phyloP scores from a whole-genome alignment of 2,113 vertebrate genomes.

The Thalassarche chlororhynchos region DNA sequence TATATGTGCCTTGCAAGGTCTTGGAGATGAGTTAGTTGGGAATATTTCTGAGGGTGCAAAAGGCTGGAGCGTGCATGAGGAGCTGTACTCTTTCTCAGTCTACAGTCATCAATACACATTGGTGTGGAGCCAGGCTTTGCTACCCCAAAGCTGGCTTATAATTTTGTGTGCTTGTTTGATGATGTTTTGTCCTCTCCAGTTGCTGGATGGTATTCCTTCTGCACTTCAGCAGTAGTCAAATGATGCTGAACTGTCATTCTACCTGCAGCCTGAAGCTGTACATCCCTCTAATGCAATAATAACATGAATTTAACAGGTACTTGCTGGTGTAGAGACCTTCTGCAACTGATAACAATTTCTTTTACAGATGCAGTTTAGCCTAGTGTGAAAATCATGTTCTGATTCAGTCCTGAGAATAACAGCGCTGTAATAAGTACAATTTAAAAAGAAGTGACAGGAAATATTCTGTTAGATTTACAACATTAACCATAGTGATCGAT shows the following conservation, averaged over 20 bases:
- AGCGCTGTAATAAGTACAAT: not conserved
- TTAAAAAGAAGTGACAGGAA: not conserved
- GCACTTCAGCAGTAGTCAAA: not conserved
- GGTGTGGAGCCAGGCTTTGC: not conserved
- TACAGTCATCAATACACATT: not conserved
- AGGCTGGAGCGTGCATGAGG: not conserved
- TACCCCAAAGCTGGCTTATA: not conserved
- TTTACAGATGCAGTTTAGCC: not conserved
- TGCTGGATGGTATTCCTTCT: not conserved
- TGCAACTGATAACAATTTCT: not conserved
- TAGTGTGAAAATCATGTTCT: not conserved
- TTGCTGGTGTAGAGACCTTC: not conserved
- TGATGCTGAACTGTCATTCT: not conserved
- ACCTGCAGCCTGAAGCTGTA: not conserved
- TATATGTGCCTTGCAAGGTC: not conserved
- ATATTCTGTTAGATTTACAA: constrained; percentile 22
- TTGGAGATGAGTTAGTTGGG: not conserved
- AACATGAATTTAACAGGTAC: not conserved
- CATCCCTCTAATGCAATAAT: not conserved
- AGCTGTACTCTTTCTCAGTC: not conserved
- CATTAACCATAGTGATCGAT: not conserved
- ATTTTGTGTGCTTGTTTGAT: not conserved
- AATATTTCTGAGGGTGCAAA: not conserved
- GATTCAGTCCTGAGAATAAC: not conserved
- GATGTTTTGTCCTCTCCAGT: not conserved